These are phyloP conservation scores for Peromyscus melanophrys DNA, from an alignment of 2,797 vertebrate genomes.

Conservation along the genomic window DNA sequence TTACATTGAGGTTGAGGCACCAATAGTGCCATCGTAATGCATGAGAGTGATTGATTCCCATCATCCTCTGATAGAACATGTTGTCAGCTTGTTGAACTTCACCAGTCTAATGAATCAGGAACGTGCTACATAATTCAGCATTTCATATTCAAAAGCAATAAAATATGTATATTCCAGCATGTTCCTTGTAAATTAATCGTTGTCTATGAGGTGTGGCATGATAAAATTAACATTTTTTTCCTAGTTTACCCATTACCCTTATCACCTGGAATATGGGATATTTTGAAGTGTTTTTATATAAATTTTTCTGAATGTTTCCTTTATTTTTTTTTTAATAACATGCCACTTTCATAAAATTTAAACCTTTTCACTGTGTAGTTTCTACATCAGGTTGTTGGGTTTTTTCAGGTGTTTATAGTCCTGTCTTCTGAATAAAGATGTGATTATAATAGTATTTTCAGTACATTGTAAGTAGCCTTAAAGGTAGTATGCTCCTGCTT, in stretches of 20 bases:
- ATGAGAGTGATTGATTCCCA: not conserved
- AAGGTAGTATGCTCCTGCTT: not conserved
- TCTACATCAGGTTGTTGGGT: not conserved
- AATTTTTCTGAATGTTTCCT: not conserved
- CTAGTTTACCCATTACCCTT: not conserved
- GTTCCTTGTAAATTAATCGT: not conserved
- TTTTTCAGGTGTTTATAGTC: not conserved
- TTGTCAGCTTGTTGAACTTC: conserved; percentile 4
- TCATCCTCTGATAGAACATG: not conserved
- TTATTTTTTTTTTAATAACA: conserved; percentile 9
- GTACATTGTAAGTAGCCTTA: not conserved
- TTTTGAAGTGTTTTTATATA: conserved; percentile 38
- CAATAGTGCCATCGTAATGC: not conserved
- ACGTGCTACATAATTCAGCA: not conserved
- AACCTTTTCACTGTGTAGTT: conserved; percentile 1
- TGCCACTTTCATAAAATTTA: conserved; percentile 14
- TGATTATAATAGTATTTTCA: conserved; percentile 10
- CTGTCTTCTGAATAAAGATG: not conserved
- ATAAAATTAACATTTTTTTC: not conserved
- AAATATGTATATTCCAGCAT: not conserved
- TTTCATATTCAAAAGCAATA: conserved; percentile 15
- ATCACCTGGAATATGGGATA: not conserved
- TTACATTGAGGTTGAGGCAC: not conserved
- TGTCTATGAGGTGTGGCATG: not conserved
- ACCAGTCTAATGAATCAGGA: not conserved